Evolutionary conservation across 2,797 vertebrate species (phyloP).

Genomic region (Rhodeus uyekii): DNA sequence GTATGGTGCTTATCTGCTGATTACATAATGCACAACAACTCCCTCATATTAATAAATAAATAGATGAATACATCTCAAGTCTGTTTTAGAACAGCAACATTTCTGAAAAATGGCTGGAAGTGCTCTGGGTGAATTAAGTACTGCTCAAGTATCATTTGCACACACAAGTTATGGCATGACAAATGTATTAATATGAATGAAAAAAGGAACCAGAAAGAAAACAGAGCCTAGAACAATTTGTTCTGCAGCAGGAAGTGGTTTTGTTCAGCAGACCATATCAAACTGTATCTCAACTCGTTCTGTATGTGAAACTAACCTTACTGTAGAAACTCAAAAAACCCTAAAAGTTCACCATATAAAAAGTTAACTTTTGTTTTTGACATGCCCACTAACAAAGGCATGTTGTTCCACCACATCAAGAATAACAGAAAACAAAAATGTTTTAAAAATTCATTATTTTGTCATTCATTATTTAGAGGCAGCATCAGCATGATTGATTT

Average conservation of each 20-base stretch:
- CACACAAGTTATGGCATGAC: not conserved
- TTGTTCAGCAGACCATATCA: conserved; percentile 64
- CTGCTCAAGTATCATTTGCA: not conserved
- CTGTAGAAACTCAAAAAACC: not conserved
- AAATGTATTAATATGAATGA: not conserved
- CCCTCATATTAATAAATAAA: not conserved
- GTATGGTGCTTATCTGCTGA: not conserved
- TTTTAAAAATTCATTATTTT: conserved; percentile 47
- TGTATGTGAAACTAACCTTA: not conserved
- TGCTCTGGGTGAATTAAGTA: not conserved
- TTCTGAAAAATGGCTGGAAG: not conserved
- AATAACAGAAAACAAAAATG: conserved; percentile 26
- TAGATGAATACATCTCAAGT: not conserved
- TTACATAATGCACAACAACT: not conserved
- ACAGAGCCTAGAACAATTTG: conserved; percentile 63
- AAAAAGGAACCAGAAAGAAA: conserved; percentile 56
- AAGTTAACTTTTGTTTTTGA: conserved; percentile 2
- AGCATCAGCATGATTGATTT: conserved; percentile 71
- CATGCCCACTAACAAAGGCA: not conserved
- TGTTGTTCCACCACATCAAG: conserved; percentile 20
- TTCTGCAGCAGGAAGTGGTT: conserved; percentile 77
- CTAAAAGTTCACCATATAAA: conserved; percentile 8
- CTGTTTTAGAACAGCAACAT: conserved; percentile 44
- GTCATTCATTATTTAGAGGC: conserved; percentile 63
- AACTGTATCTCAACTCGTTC: conserved; percentile 31